Evolutionary conservation across 2,797 vertebrate genomes (phyloP), one percentile per base, ranked within the genome.

Genomic region (Gymnothorax reevesii): DNA sequence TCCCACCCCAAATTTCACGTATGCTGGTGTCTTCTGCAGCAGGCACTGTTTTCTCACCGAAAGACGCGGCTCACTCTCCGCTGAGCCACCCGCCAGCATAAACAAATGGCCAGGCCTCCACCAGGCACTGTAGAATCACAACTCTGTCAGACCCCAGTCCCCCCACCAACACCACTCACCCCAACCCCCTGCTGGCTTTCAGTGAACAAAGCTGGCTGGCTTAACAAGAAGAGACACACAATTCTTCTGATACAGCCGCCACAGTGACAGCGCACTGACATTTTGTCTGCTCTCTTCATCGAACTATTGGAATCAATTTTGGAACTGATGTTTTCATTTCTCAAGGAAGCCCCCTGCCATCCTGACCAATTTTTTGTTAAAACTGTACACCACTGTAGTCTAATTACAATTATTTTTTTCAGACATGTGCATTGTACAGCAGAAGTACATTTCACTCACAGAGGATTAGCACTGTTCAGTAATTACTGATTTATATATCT

Each of bases 141-240:
- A 88, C 86, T 86, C 83, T 89, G 83, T 90, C 89, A 84, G 49
- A 86, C 88, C 86, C 85, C 88, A 90, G 89, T 91, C 89, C 91
- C 88, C 90, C 88, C 90, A 87, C 33, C 33, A 42, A 42, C 33
- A 42, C 33, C 33, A 42, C 33, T 42, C 60, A 62, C 60, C 60
- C 60, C 60, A 4, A 13, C 15, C 17, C 64, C 20, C 33, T 15
- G 17, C 73, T 77, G 33, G 49, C 77, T 54, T 55, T 55, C 49
- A 54, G 52, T 55, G 7, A 80, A 80, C 77, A 54, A 9, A 2
- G 33, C 25, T 12, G 9, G 3, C 10, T 73, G 25, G 9, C 27
- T 73, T 27, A 73, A 73, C 42, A 27, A 73, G 69, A 73, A 33
- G 66, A 25, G 8, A 2, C 73, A 77, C 42, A 77, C 73, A 77